These are phyloP conservation scores for Crossocerus cetratus DNA, from an alignment of 2,888 invertebrate genomes.

Conservation along the genomic window DNA sequence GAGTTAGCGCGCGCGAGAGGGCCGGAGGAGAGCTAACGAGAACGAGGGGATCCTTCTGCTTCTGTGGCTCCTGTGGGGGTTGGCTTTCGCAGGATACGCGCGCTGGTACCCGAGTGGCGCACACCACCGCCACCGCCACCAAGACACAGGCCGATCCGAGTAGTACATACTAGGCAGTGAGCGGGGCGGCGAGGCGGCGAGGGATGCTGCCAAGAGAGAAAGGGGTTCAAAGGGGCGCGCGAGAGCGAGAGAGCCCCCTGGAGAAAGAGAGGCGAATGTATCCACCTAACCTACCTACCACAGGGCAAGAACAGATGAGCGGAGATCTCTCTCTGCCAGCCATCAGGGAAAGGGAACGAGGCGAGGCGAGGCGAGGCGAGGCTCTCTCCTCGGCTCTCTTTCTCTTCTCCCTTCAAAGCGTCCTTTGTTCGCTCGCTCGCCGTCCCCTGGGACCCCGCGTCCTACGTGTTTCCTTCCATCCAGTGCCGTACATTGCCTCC, in stretches of 20 bases:
- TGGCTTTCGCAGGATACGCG: constrained; percentile 48
- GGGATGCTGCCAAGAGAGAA: constrained; percentile 12
- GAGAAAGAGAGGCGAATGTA: constrained; percentile 49
- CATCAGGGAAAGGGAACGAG: constrained; percentile 60
- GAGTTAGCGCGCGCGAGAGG: constrained; percentile 24
- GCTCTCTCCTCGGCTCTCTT: constrained; percentile 55
- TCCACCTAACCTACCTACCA: constrained; percentile 61
- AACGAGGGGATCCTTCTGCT: constrained; percentile 46
- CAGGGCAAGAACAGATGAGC: constrained; percentile 65
- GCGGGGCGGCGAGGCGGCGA: constrained; percentile 15
- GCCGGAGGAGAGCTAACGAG: constrained; percentile 45
- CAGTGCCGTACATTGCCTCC: constrained; percentile 52
- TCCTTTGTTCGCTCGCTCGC: constrained; percentile 66
- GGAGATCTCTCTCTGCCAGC: constrained; percentile 62
- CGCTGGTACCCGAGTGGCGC: not conserved
- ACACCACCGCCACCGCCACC: constrained; percentile 34
- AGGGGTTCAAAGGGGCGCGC: constrained; percentile 7
- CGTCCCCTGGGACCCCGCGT: constrained; percentile 64
- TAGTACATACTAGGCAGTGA: too few species aligned
- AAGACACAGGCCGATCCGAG: constrained; percentile 27
- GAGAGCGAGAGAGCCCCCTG: constrained; percentile 12
- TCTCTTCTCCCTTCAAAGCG: constrained; percentile 66
- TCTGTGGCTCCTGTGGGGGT: constrained; percentile 48
- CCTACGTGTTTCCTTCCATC: constrained; percentile 57
- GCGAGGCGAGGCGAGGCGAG: constrained; percentile 56